phyloP scores from a whole-genome alignment of 2,888 invertebrate genomes.

The Heliconius erato region DNA sequence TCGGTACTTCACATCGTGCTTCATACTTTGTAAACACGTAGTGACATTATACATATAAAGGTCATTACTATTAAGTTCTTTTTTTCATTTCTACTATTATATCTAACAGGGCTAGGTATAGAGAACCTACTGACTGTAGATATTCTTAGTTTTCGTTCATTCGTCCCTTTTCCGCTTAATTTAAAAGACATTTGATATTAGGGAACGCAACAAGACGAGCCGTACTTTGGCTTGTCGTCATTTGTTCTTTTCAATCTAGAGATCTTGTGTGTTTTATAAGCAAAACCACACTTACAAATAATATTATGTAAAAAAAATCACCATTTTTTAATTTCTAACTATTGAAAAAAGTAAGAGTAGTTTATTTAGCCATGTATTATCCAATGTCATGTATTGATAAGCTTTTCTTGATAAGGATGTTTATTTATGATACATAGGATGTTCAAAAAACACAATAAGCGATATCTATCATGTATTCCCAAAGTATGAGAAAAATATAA shows the following conservation, averaged over 20 bases:
- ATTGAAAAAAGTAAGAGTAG: neutral
- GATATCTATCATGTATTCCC: neutral
- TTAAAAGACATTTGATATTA: no score
- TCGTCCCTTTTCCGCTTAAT: no score
- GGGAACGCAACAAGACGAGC: no score
- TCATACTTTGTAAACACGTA: neutral
- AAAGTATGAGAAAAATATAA: neutral
- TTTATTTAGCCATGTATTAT: no score
- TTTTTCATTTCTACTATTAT: neutral
- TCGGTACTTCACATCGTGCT: neutral
- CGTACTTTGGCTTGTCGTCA: no score
- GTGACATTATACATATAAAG: neutral
- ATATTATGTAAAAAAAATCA: no score
- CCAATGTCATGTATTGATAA: neutral
- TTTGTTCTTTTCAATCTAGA: no score
- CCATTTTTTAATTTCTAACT: no score
- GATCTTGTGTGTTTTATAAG: no score
- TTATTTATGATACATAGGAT: neutral
- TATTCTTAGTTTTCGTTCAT: no score
- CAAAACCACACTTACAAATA: no score
- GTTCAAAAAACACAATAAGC: neutral
- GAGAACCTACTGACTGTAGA: neutral
- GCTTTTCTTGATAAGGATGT: neutral
- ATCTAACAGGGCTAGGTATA: neutral
- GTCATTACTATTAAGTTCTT: neutral